Evolutionary conservation across 1,140 invertebrate species (phyloP), one percentile per base, ranked within the genome.

Genomic region (Drosophila arawakana): DNA sequence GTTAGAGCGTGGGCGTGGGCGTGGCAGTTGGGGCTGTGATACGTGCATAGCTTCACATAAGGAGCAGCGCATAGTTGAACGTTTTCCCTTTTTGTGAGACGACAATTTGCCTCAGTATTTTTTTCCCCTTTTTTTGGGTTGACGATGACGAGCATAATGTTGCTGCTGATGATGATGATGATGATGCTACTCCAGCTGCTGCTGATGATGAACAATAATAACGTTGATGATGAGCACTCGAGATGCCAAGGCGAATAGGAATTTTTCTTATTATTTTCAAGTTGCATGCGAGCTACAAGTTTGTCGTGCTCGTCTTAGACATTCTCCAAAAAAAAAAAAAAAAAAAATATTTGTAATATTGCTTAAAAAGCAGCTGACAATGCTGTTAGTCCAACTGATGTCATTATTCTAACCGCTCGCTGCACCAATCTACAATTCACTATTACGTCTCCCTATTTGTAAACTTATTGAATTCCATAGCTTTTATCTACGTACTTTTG

Each of bases 261-360:
- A 88, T 88, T 88, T 57, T 88, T 80, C 84, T 88, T 89, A 88
- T 88, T 88, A 88, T 88, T 66, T 73, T 43, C 13, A 43, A 43
- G 73, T 70, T 89, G 76, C 76, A 88, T 74, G 76, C 76, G 73
- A 84, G 46, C 7, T 35, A 73, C 39, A 30, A 30, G 25, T 30
- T 72, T 72, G 11, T 15, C 34, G 34, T 39, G 11, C 13, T 41
- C 3, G 15, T 1, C 4, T 11, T 8, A 1, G 7, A 7, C 8
- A 11, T 46, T 11, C 3, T 30, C 25, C 25, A 30, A 30, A 30
- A 30, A 30, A 30, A 30, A 30, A 30, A 30, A 30, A 30, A 30
- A 30, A 30, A 8, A 54, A 75, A 75, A 65, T 65, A 59, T 65
- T 60, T 70, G 47, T 50, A 35, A 39, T 37, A 61, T 70, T 63